phyloP scores from a whole-genome alignment of 2,113 vertebrate genomes.

The Dipodomys ordii region DNA sequence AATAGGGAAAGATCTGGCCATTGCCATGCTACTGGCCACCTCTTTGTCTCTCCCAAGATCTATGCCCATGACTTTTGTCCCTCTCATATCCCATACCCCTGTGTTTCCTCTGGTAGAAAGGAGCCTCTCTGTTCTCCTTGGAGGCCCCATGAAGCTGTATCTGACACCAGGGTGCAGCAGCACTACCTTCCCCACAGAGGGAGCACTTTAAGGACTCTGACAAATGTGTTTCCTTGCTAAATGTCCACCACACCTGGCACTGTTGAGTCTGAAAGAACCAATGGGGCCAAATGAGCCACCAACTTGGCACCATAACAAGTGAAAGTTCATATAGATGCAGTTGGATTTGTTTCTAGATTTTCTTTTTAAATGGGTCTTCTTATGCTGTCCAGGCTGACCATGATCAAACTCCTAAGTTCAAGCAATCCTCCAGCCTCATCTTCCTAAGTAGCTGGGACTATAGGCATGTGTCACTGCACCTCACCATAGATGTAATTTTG shows the following conservation, averaged over 20 bases:
- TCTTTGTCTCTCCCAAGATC: not conserved
- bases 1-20: not conserved
- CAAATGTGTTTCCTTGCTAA: not conserved
- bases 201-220: not conserved
- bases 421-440: not conserved
- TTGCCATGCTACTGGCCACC: not conserved
- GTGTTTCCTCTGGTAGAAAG: not conserved
- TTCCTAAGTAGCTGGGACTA: not conserved
- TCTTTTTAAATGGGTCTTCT: not conserved
- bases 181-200: not conserved
- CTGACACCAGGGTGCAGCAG: fast-evolving
- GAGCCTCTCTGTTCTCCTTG: not conserved
- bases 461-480: not conserved
- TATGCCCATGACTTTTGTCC: not conserved
- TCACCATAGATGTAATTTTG: not conserved
- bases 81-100: not conserved
- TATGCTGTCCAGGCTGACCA: not conserved
- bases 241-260: not conserved
- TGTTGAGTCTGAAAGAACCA: not conserved
- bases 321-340: not conserved
- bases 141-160: no score
- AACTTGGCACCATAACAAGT: not conserved
- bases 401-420: not conserved
- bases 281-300: not conserved
- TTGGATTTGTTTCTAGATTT: no score